Percentiles rank a stretch among this genome's conserved stretches.
phyloP scores from a whole-genome alignment of 2,797 vertebrate genomes.

The Euphonia xanthogaster region DNA sequence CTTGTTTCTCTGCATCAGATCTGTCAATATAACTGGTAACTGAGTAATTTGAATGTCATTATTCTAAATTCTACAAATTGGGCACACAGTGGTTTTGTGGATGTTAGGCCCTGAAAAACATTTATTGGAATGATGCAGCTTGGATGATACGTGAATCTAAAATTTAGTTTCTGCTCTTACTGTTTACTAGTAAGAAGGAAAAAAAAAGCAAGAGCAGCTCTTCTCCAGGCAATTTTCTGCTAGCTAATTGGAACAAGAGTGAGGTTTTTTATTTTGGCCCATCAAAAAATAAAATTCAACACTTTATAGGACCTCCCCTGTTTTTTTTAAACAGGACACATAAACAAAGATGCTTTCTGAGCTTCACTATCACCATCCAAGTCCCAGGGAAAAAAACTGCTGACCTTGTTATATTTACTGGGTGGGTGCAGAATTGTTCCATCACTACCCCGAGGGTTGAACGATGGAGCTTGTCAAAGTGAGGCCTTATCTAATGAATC shows the following conservation, averaged over 20 bases:
- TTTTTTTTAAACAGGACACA: constrained; percentile 24
- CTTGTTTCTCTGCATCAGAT: neutral
- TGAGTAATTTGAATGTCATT: neutral
- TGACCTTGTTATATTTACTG: constrained; percentile 99
- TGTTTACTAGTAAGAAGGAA: neutral
- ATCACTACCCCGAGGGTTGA: constrained; percentile 97
- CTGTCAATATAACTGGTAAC: neutral
- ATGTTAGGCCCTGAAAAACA: neutral
- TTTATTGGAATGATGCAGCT: neutral
- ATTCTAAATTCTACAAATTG: neutral
- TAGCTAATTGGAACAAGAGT: neutral
- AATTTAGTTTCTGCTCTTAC: neutral
- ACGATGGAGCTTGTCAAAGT: constrained; percentile 98
- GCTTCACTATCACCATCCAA: constrained; percentile 59
- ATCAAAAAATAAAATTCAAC: neutral
- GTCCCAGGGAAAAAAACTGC: constrained; percentile 83
- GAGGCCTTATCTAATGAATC: constrained; percentile 97
- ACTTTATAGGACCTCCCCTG: neutral
- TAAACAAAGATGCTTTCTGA: constrained; percentile 84
- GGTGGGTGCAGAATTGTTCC: constrained; percentile 94
- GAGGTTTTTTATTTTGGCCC: neutral
- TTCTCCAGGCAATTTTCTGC: neutral
- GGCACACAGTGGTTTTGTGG: neutral
- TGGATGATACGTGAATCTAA: neutral
- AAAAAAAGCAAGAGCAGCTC: neutral